Conservation (phyloP, 2,888 invertebrate species). For the Campoplex nolae region DNA sequence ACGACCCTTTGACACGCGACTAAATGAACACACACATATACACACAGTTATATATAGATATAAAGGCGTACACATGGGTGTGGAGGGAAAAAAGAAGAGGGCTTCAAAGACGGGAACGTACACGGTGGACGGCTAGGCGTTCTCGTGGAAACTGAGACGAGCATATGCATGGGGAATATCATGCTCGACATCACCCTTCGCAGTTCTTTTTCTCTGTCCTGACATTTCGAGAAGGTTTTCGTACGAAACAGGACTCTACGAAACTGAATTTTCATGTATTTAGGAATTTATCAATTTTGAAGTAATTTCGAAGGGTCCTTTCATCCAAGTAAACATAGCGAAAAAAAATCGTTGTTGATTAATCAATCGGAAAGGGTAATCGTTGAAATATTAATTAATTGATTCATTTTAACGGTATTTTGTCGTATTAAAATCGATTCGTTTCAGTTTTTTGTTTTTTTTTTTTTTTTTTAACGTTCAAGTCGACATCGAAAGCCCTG, state of each 20-base stretch:
- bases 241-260: not conserved
- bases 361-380: too few relatives aligned
- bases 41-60: slow-evolving; percentile 61
- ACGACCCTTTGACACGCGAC: slow-evolving; percentile 77
- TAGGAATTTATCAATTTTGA: too few relatives aligned
- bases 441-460: too few relatives aligned
- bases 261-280: not conserved
- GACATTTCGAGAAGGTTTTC: not conserved
- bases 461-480: not conserved
- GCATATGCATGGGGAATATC: slow-evolving; percentile 30
- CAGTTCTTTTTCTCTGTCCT: not conserved
- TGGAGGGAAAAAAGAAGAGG: slow-evolving; percentile 44
- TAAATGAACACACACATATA: slow-evolving; percentile 71
- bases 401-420: too few relatives aligned
- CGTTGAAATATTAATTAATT: too few relatives aligned
- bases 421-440: too few relatives aligned
- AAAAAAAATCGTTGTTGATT: too few relatives aligned
- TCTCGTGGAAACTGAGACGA: slow-evolving; percentile 31
- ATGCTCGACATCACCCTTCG: slow-evolving; percentile 1
- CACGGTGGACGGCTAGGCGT: slow-evolving; percentile 25
- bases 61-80: slow-evolving; percentile 21
- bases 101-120: slow-evolving; percentile 62
- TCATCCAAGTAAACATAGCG: too few relatives aligned
- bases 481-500: slow-evolving; percentile 15
- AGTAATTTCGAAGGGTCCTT: too few relatives aligned